A percentile compares a stretch with the other conserved stretches of the same genome.
Evolutionary conservation across 2,888 invertebrate species (phyloP).

Genomic region (Himalopsyche tibetana): DNA sequence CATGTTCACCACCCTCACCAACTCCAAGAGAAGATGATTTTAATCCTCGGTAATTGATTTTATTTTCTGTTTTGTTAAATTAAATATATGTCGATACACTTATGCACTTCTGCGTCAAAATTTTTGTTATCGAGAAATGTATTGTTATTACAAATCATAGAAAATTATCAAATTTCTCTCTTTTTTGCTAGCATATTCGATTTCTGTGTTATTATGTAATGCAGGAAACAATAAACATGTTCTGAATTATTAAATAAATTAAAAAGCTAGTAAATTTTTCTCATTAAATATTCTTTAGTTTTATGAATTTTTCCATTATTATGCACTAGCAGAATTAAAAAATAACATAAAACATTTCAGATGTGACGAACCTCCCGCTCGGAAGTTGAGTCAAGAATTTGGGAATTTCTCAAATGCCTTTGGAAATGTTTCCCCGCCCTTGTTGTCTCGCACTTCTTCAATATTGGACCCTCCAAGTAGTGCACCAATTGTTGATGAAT

Average conservation of each 20-base stretch:
- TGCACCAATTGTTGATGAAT: constrained; percentile 77
- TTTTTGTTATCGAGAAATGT: no score
- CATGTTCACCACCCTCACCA: constrained; percentile 70
- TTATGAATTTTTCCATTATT: no score
- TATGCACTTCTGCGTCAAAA: not conserved
- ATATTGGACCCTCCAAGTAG: constrained; percentile 52
- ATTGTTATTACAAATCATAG: no score
- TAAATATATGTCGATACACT: not conserved
- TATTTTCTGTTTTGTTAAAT: not conserved
- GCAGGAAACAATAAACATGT: no score
- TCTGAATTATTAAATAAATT: no score
- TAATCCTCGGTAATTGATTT: constrained; percentile 75
- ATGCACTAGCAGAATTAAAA: no score
- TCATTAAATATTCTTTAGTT: no score
- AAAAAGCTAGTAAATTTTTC: no score
- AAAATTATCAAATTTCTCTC: no score
- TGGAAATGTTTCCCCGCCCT: constrained; percentile 68
- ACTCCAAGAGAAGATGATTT: constrained; percentile 79
- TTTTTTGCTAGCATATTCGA: no score
- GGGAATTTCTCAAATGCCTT: constrained; percentile 88
- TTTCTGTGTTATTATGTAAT: no score
- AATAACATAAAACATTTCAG: constrained; percentile 66
- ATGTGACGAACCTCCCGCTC: constrained; percentile 70
- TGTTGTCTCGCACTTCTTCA: not conserved
- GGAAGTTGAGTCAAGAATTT: constrained; percentile 77